Conservation (phyloP, 1,140 invertebrate genomes). For the Scaptodrosophila lebanonensis region DNA sequence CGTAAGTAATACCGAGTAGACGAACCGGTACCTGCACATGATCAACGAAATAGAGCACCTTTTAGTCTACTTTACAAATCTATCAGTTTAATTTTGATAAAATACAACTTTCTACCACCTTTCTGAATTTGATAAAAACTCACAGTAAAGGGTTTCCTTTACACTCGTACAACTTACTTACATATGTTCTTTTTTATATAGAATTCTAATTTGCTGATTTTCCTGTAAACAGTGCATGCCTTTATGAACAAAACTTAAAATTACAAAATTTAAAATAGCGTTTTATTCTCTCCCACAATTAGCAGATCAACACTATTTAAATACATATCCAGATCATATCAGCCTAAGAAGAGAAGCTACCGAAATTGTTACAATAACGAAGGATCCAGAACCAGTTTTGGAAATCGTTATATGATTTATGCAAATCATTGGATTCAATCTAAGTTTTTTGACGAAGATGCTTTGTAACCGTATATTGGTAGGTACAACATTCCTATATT, state of each 20-base stretch:
- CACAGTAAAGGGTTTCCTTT: not conserved
- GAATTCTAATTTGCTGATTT: too few relatives aligned
- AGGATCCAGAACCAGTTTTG: not conserved
- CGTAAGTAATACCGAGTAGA: too few relatives aligned
- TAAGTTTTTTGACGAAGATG: slow-evolving; percentile 27
- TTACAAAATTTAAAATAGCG: not conserved
- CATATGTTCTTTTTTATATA: too few relatives aligned
- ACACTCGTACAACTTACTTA: too few relatives aligned
- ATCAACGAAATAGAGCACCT: too few relatives aligned
- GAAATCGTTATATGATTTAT: slow-evolving; percentile 1
- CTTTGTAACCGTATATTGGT: slow-evolving; percentile 30
- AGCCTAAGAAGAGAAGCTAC: not conserved
- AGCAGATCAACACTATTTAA: slow-evolving; percentile 3
- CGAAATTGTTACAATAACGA: not conserved
- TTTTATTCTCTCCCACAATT: not conserved
- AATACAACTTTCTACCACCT: too few relatives aligned
- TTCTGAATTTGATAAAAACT: not conserved
- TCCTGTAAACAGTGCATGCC: too few relatives aligned
- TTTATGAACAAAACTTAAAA: not conserved
- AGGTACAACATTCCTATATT: slow-evolving; percentile 5
- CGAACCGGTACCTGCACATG: too few relatives aligned
- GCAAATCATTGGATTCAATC: slow-evolving; percentile 5
- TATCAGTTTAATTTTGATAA: slow-evolving; percentile 1
- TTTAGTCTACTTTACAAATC: not conserved
- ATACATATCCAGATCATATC: slow-evolving; percentile 22